These are phyloP conservation scores for Pteropus rufus DNA, from an alignment of 2,797 vertebrate genomes.

Conservation along the genomic window DNA sequence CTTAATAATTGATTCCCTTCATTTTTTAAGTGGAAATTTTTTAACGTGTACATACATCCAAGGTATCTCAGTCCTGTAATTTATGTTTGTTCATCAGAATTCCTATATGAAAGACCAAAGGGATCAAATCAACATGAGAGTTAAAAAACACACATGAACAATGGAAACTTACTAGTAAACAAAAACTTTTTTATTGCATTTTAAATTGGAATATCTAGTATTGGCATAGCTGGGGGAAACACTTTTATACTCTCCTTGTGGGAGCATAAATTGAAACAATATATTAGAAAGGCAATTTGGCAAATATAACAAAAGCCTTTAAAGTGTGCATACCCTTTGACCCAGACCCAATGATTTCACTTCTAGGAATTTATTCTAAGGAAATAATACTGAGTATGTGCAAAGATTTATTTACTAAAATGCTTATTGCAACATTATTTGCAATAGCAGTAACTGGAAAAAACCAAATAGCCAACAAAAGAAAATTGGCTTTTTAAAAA, in stretches of 20 bases:
- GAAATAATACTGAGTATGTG: not conserved
- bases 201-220: constrained; percentile 21
- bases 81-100: not conserved
- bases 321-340: not conserved
- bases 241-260: not conserved
- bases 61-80: not conserved
- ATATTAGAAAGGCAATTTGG: constrained; percentile 33
- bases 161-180: not conserved
- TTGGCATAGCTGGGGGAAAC: not conserved
- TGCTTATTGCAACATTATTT: not conserved
- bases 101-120: not conserved
- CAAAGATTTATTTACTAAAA: constrained; percentile 38
- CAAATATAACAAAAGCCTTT: constrained; percentile 42
- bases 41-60: not conserved
- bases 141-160: not conserved
- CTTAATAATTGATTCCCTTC: not conserved
- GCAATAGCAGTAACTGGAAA: not conserved
- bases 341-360: not conserved
- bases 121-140: not conserved
- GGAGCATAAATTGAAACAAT: constrained; percentile 9
- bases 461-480: not conserved
- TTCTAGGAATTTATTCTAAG: constrained; percentile 42
- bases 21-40: not conserved
- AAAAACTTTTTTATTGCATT: not conserved
- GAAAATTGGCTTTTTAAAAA: not conserved